Evolutionary conservation across 2,113 vertebrate species (phyloP), one percentile per base, ranked within the genome.

Genomic region (Entosphenus tridentatus): DNA sequence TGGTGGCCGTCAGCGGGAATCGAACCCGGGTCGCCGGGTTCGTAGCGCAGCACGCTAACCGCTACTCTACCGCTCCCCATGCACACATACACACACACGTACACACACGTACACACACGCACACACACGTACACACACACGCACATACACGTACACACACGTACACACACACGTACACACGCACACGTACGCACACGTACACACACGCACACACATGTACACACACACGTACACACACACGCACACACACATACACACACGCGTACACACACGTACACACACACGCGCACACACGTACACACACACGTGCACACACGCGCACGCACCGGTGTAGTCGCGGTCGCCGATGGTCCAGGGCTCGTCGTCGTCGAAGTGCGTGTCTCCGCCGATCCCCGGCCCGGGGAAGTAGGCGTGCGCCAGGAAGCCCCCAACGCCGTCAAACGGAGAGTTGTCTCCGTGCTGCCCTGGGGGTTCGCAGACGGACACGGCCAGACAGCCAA

Each of bases 371-470:
- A 95, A 95, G 79, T 95, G 89, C 0, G 88, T 95, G 75, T 95
- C 89, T 0, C 89, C 89, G 0, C 89, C 89, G 1, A 95, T 89
- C 69, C 83, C 86, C 8, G 80, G 77, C 2, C 88, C 87, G 0
- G 89, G 89, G 77, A 92, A 95, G 73, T 85, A 92, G 18, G 89
- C 89, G 0, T 95, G 89, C 6, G 89, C 89, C 74, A 95, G 74
- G 77, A 92, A 90, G 39, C 88, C 88, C 0, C 87, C 88, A 68
- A 86, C 85, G 0, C 88, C 88, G 1, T 95, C 89, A 1, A 95
- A 95, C 1, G 89, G 89, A 0, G 85, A 87, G 80, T 87, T 89
- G 82, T 95, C 89, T 0, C 85, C 88, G 1, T 95, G 89, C 77
- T 87, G 92, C 21, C 21, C 21, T 39, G 21, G 21, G 21, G 21